Conservation (phyloP, 2,113 vertebrate species). For the Megaceryle torquata region DNA sequence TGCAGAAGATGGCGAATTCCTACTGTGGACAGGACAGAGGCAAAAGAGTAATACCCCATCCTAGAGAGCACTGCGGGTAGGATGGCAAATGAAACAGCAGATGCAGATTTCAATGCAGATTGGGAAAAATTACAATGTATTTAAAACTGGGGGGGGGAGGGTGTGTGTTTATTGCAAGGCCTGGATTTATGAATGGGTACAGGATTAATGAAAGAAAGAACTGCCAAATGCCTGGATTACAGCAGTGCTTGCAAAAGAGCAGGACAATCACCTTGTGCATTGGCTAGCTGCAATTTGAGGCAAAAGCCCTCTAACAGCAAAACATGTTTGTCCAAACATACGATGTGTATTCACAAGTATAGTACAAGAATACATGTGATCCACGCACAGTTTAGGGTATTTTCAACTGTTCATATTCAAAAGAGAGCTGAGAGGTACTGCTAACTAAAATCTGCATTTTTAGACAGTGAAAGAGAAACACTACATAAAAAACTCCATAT, state of each 20-base stretch:
- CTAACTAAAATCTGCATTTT: neutral
- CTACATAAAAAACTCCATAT: rapidly evolving
- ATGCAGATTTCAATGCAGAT: neutral
- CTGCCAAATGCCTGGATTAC: neutral
- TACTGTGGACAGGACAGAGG: neutral
- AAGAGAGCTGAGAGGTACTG: neutral
- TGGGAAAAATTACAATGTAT: neutral
- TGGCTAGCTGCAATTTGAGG: neutral
- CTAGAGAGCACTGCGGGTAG: neutral
- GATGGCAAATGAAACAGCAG: neutral
- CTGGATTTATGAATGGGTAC: neutral
- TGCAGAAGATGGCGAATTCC: neutral
- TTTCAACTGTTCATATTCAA: neutral
- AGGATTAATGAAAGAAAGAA: neutral
- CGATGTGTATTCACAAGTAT: neutral
- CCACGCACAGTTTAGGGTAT: neutral
- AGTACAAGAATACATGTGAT: neutral
- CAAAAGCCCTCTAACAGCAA: neutral
- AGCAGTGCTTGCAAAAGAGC: neutral
- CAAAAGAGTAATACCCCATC: neutral
- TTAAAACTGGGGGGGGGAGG: neutral
- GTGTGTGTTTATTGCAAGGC: neutral
- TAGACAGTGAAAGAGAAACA: neutral
- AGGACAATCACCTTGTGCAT: neutral
- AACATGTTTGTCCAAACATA: neutral